Conservation (phyloP, 2,113 vertebrate genomes). For the Ranitomeya variabilis region DNA sequence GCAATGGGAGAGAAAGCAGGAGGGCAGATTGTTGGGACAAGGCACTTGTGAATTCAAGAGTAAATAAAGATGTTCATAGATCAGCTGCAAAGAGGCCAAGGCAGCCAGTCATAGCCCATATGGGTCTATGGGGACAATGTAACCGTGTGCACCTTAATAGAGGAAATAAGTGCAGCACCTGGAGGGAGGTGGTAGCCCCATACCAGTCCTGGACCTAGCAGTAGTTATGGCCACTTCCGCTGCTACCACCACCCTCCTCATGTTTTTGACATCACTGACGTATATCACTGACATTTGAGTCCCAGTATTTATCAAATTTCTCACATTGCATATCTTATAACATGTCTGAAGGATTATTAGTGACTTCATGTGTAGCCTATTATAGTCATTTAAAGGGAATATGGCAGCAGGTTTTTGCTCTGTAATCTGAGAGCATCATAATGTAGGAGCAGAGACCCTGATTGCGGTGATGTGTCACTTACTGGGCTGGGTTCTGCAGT, state of each 20-base stretch:
- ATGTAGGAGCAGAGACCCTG: too few species aligned
- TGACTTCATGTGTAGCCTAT: too few species aligned
- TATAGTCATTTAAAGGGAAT: too few species aligned
- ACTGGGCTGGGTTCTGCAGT: too few species aligned
- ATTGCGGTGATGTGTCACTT: too few species aligned
- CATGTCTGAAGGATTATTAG: too few species aligned
- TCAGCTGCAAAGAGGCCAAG: not conserved
- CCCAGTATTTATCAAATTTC: not conserved
- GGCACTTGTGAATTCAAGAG: not conserved
- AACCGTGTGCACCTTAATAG: not conserved
- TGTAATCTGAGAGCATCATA: too few species aligned
- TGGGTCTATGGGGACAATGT: not conserved
- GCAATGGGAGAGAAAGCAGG: not conserved
- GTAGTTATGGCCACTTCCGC: not conserved
- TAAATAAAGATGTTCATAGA: not conserved
- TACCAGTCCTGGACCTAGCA: too few species aligned
- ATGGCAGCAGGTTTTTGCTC: too few species aligned
- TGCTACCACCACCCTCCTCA: too few species aligned
- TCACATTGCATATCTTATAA: too few species aligned
- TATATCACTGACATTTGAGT: not conserved
- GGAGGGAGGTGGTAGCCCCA: too few species aligned
- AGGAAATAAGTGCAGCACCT: not conserved
- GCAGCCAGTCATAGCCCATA: not conserved
- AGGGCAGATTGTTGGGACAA: not conserved
- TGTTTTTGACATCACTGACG: not conserved